Conservation (phyloP, 2,797 vertebrate species). For the Dipus sagitta region DNA sequence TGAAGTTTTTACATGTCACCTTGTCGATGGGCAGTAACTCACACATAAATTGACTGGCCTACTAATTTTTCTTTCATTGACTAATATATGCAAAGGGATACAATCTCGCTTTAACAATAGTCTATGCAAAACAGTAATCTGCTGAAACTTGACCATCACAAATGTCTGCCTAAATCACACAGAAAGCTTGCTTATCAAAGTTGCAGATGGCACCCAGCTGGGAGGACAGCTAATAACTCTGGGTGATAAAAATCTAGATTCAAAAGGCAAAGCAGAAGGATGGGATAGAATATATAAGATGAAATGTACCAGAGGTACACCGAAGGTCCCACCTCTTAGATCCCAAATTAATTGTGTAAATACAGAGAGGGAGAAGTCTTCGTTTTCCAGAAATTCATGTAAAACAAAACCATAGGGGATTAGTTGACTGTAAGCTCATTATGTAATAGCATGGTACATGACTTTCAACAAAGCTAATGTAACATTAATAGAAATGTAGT, state of each 20-base stretch:
- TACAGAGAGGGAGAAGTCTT: constrained; percentile 19
- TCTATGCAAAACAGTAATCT: constrained; percentile 56
- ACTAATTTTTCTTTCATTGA: constrained; percentile 66
- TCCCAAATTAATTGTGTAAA: constrained; percentile 59
- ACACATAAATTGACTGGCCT: constrained; percentile 28
- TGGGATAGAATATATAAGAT: constrained; percentile 29
- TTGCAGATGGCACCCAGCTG: constrained; percentile 65
- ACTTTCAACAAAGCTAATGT: constrained; percentile 73
- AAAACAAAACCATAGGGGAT: constrained; percentile 70
- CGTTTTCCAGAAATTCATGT: constrained; percentile 68
- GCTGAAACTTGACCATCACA: constrained; percentile 66
- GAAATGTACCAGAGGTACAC: constrained; percentile 47
- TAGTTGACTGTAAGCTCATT: constrained; percentile 70
- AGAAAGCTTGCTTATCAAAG: constrained; percentile 64
- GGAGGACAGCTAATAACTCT: constrained; percentile 55
- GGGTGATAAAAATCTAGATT: constrained; percentile 67
- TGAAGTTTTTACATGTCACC: constrained; percentile 28
- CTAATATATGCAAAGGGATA: constrained; percentile 56
- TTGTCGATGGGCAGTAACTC: constrained; percentile 32
- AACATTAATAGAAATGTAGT: constrained; percentile 71
- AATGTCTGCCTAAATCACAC: constrained; percentile 41
- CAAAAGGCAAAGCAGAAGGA: constrained; percentile 61
- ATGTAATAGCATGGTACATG: constrained; percentile 73
- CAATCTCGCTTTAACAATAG: constrained; percentile 66
- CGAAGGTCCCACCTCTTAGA: constrained; percentile 35